Evolutionary conservation across 2,113 vertebrate species (phyloP).

Genomic region (Sakesphorus luctuosus): DNA sequence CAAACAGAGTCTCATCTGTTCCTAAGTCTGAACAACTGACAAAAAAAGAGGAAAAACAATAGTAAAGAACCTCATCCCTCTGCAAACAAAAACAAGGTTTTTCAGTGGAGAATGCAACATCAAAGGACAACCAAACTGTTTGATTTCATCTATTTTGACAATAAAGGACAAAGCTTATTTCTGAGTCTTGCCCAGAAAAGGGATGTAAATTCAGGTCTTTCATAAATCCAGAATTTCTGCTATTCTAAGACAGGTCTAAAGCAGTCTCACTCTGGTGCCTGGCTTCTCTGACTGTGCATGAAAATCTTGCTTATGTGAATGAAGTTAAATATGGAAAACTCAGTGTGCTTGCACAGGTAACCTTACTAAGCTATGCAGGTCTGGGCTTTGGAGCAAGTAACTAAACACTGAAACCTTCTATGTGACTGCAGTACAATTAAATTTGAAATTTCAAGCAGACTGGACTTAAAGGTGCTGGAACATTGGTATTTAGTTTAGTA

Average conservation of each 20-base stretch:
- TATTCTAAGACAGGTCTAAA: neutral
- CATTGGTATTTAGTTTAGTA: neutral
- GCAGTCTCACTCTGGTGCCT: neutral
- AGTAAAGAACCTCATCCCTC: neutral
- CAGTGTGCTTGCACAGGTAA: neutral
- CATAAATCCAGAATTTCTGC: neutral
- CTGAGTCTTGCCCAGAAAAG: neutral
- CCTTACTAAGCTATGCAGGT: neutral
- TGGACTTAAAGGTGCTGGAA: neutral
- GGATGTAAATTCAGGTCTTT: neutral
- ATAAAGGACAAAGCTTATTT: neutral
- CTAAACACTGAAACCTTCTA: neutral
- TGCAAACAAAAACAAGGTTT: neutral
- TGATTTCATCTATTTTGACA: neutral
- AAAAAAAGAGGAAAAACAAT: neutral
- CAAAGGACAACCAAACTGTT: neutral
- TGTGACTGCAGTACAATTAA: neutral
- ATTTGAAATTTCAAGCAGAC: neutral
- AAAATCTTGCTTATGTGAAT: neutral
- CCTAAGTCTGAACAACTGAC: neutral
- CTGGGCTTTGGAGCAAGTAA: neutral
- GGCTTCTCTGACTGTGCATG: neutral
- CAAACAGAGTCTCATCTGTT: slow-evolving; percentile 12
- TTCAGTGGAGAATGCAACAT: neutral
- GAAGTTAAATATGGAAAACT: neutral